Conservation (phyloP, 2,113 vertebrate genomes). For the Callionymus lyra region DNA sequence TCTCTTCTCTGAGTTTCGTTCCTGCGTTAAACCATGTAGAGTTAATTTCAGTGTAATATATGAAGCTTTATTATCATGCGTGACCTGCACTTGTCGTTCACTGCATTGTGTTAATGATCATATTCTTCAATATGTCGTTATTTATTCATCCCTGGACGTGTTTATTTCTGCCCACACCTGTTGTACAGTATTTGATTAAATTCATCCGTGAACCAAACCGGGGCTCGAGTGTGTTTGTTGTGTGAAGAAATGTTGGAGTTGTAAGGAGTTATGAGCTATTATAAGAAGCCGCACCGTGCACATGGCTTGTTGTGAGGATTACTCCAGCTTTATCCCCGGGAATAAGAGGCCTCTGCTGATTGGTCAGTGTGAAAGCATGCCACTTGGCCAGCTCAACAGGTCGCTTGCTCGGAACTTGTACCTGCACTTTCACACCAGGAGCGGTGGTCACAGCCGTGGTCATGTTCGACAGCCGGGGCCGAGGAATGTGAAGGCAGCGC, state of each 20-base stretch:
- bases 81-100: constrained; percentile 30
- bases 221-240: background rate
- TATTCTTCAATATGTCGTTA: no score
- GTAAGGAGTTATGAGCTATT: constrained; percentile 9
- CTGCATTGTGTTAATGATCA: no score
- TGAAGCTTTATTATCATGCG: constrained; percentile 14
- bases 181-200: constrained; percentile 59
- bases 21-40: constrained; percentile 6
- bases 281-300: constrained; percentile 27
- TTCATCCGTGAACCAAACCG: constrained; percentile 10
- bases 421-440: constrained; percentile 30
- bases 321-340: constrained; percentile 45
- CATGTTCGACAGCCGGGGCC: constrained; percentile 14
- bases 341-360: constrained; percentile 41
- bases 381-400: constrained; percentile 47
- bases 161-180: constrained; percentile 25
- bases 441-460: background rate
- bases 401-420: constrained; percentile 31
- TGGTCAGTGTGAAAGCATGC: constrained; percentile 46
- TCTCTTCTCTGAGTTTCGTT: no score
- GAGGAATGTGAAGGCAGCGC: constrained; percentile 19
- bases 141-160: constrained; percentile 39
- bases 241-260: constrained; percentile 1
- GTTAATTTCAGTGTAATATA: constrained; percentile 9
- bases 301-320: constrained; percentile 50